These are phyloP conservation scores for Apis florea DNA, from an alignment of 1,140 invertebrate genomes.

Conservation along the genomic window DNA sequence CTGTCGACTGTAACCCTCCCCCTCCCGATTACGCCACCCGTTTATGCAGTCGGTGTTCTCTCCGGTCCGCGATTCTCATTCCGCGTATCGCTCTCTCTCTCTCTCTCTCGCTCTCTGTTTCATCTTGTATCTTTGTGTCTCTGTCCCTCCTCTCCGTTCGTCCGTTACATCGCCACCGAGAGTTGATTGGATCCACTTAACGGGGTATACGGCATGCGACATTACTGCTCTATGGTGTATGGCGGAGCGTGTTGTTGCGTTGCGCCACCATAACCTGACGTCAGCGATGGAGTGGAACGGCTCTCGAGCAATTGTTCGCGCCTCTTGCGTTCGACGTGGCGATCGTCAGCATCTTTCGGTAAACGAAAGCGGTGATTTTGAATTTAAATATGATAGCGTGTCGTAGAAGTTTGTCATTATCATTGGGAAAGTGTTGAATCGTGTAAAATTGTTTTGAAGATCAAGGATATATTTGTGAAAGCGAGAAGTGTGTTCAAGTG, in stretches of 20 bases:
- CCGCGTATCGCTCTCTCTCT: constrained; percentile 42
- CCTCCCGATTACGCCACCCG: neutral
- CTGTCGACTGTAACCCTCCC: constrained; percentile 11
- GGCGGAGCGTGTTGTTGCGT: constrained; percentile 70
- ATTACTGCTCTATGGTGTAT: constrained; percentile 79
- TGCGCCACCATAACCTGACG: constrained; percentile 65
- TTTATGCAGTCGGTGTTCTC: neutral
- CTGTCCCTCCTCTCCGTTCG: constrained; percentile 52
- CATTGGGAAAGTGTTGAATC: too few relatives aligned
- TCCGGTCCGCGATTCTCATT: constrained; percentile 31
- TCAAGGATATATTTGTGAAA: too few relatives aligned
- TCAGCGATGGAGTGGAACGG: constrained; percentile 58
- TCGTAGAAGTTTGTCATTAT: neutral
- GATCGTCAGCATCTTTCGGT: constrained; percentile 50
- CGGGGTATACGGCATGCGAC: constrained; percentile 75
- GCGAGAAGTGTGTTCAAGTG: too few relatives aligned
- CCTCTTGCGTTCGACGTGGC: constrained; percentile 46
- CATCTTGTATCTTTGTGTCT: too few relatives aligned
- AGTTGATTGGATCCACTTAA: constrained; percentile 79
- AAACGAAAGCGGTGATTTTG: neutral
- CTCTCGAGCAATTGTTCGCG: constrained; percentile 57
- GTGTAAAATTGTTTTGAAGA: too few relatives aligned
- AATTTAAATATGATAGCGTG: neutral
- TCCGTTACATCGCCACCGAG: constrained; percentile 69
- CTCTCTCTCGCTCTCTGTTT: neutral